Evolutionary conservation across 92 coral and sea anemone genomes (phyloP), one percentile per base, ranked within the genome.

Genomic region (Parazoanthus darwini): DNA sequence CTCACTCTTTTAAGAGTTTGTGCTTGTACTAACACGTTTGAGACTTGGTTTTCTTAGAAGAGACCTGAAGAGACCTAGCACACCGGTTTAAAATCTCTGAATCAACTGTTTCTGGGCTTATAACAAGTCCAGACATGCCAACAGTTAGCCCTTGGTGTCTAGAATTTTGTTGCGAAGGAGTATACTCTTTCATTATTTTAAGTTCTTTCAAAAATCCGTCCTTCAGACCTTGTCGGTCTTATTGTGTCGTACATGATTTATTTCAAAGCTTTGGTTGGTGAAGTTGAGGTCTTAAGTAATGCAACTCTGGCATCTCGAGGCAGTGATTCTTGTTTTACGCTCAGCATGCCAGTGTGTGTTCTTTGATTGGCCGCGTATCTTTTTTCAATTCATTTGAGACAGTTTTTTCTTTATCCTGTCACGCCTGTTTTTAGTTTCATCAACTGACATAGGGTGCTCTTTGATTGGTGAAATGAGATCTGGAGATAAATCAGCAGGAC

Each of bases 241-340:
- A 74, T 10, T 33, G 71, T 10, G 65, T 51, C 46, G 44, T 74
- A 74, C 85, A 86, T 48, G 26, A 48, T 29, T 79, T 87, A 78
- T 65, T 87, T 75, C 46, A 87, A 22, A 29, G 89, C 86, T 78
- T 87, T 87, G 35, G 89, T 77, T 10, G 89, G 89, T 29, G 89
- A 77, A 35, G 89, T 87, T 10, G 77, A 25, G 35, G 26, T 54
- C 74, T 78, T 87, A 29, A 78, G 72, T 26, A 29, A 36, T 67
- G 89, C 89, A 48, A 87, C 36, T 51, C 89, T 87, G 56, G 75
- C 85, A 87, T 58, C 37, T 75, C 39, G 85, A 77, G 43, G 89
- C 89, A 16, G 85, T 87, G n/a, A 87, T 78, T 59, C 89, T 78
- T 22, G 14, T 16, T 29, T 78, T 87, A 23, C 89, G 23, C 13